Conservation (phyloP, 2,888 invertebrate genomes). For the Branchellion lobata region DNA sequence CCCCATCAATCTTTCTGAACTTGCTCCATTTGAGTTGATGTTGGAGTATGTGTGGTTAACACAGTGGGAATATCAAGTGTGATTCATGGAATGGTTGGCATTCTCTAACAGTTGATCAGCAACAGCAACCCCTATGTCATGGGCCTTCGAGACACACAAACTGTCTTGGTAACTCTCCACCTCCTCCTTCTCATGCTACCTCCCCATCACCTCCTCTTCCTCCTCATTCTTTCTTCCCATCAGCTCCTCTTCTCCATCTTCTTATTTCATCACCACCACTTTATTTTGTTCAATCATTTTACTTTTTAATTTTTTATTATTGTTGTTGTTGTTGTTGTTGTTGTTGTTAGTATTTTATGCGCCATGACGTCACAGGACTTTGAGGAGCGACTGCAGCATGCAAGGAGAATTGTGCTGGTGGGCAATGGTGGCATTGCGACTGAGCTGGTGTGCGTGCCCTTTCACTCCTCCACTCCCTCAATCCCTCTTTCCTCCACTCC, state of each 20-base stretch:
- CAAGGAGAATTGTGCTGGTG: slow-evolving; percentile 77
- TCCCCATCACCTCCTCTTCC: too few species aligned
- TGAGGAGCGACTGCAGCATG: slow-evolving; percentile 68
- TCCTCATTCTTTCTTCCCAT: too few species aligned
- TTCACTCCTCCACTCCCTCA: slow-evolving; percentile 40
- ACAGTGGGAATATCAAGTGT: too few species aligned
- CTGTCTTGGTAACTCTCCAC: slow-evolving; percentile 73
- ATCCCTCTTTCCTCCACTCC: too few species aligned
- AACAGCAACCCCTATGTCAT: slow-evolving; percentile 70
- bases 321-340: too few species aligned
- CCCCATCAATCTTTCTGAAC: not conserved
- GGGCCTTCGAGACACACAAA: slow-evolving; percentile 91
- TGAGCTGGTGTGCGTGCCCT: slow-evolving; percentile 73
- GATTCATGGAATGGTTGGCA: too few species aligned
- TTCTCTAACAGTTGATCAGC: slow-evolving; percentile 58
- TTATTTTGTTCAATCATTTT: not conserved
- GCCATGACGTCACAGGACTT: slow-evolving; percentile 51
- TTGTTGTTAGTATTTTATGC: not conserved
- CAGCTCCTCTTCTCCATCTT: not conserved
- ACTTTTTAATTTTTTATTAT: not conserved
- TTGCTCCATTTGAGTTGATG: too few species aligned
- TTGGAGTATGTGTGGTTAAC: too few species aligned
- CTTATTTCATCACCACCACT: too few species aligned
- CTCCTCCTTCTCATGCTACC: too few species aligned
- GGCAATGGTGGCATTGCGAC: slow-evolving; percentile 99